Conservation (phyloP, 2,797 vertebrate genomes). For the Chelon auratus region DNA sequence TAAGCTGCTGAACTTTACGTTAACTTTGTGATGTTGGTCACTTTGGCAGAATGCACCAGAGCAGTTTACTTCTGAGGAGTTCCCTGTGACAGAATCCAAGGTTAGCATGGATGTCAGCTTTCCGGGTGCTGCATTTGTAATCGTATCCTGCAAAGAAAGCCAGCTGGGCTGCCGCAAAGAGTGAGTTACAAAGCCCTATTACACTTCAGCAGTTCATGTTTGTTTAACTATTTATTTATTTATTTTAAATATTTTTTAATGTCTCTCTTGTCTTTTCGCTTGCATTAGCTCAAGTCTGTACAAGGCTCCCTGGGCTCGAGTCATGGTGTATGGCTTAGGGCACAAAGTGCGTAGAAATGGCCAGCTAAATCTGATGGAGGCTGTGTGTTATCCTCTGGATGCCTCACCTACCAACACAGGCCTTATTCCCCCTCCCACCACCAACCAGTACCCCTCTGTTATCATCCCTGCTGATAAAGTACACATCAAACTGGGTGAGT, state of each 20-base stretch:
- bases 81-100: conserved; percentile 96
- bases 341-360: conserved; percentile 97
- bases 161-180: conserved; percentile 97
- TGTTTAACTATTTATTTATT: not conserved
- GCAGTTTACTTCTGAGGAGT: conserved; percentile 96
- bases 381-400: conserved; percentile 94
- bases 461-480: conserved; percentile 97
- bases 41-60: conserved; percentile 90
- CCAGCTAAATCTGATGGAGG: conserved; percentile 96
- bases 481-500: conserved; percentile 94
- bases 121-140: conserved; percentile 95
- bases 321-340: conserved; percentile 96
- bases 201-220: not conserved
- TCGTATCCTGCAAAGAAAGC: conserved; percentile 97
- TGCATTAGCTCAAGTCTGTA: conserved; percentile 93
- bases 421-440: conserved; percentile 94
- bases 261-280: not conserved
- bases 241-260: no score
- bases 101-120: conserved; percentile 98
- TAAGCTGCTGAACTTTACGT: not conserved
- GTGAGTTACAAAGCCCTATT: conserved; percentile 81
- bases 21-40: not conserved
- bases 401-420: conserved; percentile 99
- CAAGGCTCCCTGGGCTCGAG: conserved; percentile 96
- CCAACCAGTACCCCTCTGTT: conserved; percentile 95